Evolutionary conservation across 2,113 vertebrate genomes (phyloP), one percentile per base, ranked within the genome.

Genomic region (Lampris megalopsis): DNA sequence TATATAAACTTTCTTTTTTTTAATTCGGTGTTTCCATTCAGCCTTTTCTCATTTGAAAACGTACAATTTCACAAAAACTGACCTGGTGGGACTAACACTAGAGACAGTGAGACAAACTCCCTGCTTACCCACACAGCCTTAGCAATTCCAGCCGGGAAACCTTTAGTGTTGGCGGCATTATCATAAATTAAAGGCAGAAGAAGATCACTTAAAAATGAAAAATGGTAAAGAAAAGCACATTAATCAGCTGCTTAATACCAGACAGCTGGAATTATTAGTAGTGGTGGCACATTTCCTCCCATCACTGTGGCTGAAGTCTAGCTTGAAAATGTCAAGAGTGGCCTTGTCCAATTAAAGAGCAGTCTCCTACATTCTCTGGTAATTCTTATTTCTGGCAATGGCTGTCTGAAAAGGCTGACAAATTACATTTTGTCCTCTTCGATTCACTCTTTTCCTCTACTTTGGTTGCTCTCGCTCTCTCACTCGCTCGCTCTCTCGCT

Each of bases 331-430:
- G 87, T 91, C 90, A 91, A 89, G 85, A 85, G 86, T 80, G 83
- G 85, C 80, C 87, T 88, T 90, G 89, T 91, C 91, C 90, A 91
- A 92, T 92, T 91, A 90, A 92, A 90, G 86, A 84, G 79, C 72
- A 89, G 86, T 91, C 85, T 68, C 84, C 77, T 79, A 69, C 76
- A 49, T 85, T 84, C 73, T 81, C 70, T 84, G 81, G 84, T 92
- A 90, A 89, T 89, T 84, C 85, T 88, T 66, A 82, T 88, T 88
- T 83, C 85, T 88, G 79, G 82, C 82, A 75, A 75, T 79, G 86
- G 73, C 83, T 87, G 84, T 86, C 88, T 92, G 90, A 90, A 91
- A 88, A 73, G 87, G 73, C 72, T 79, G 84, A 92, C 90, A 92
- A 91, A 91, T 91, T 90, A 89, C 89, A 91, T 91, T 91, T 91